These are phyloP conservation scores for Lepus americanus DNA, from an alignment of 2,113 vertebrate species.

Conservation along the genomic window DNA sequence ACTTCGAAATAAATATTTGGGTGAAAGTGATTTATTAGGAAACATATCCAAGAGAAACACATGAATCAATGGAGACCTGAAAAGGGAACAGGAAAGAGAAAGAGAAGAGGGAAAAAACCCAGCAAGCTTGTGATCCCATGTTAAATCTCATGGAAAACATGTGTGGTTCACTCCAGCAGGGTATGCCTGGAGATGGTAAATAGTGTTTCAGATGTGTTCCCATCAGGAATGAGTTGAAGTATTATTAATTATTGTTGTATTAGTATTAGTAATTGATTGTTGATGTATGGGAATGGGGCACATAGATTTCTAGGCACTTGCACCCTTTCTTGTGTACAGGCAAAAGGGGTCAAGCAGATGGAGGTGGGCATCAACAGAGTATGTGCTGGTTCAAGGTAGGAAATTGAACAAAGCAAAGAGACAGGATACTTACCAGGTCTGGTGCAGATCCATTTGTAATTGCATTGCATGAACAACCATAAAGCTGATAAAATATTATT, in stretches of 20 bases:
- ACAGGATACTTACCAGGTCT: not conserved
- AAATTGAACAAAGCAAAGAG: not conserved
- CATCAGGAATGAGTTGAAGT: not conserved
- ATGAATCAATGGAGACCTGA: not conserved
- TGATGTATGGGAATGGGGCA: not conserved
- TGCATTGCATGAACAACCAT: not conserved
- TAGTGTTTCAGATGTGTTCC: not conserved
- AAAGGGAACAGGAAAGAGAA: not conserved
- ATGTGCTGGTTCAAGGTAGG: not conserved
- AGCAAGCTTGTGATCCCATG: not conserved
- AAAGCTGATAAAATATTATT: constrained; percentile 4
- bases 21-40: not conserved
- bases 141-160: not conserved
- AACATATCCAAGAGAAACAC: not conserved
- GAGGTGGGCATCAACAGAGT: not conserved
- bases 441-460: not conserved
- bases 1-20: not conserved
- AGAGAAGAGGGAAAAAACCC: not conserved
- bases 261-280: not conserved
- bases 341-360: not conserved
- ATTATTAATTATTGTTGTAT: not conserved
- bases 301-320: not conserved
- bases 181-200: fast-evolving
- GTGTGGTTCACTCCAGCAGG: not conserved
- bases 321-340: not conserved